Evolutionary conservation across 2,888 invertebrate species (phyloP).

Genomic region (Epicampocera succincta): DNA sequence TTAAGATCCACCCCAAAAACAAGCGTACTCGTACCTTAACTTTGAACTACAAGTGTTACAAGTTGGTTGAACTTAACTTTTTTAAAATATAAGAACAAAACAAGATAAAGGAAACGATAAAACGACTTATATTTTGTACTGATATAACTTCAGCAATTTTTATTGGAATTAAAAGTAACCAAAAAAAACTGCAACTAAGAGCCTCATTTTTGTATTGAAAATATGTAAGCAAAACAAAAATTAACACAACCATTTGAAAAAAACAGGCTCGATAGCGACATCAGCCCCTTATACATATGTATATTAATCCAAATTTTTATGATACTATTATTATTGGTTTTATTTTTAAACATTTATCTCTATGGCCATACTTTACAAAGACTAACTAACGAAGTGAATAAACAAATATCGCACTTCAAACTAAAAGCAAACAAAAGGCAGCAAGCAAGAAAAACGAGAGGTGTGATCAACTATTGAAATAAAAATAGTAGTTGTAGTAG

Average conservation of each 20-base stretch:
- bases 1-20: no score
- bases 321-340: slow-evolving; percentile 27
- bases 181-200: not conserved
- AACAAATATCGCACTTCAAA: slow-evolving; percentile 46
- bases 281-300: not conserved
- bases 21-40: no score
- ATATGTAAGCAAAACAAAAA: slow-evolving; percentile 30
- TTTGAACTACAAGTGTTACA: no score
- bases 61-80: no score
- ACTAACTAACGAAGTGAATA: slow-evolving; percentile 46
- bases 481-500: no score
- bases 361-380: slow-evolving; percentile 42
- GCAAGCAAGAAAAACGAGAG: no score
- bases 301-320: slow-evolving; percentile 20
- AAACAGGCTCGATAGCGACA: not conserved
- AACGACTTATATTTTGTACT: no score
- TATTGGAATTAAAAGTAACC: no score
- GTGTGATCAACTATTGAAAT: no score
- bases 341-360: slow-evolving; percentile 55
- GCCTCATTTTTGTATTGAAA: slow-evolving; percentile 45
- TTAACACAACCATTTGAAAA: not conserved
- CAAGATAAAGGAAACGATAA: no score
- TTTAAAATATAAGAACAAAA: no score
- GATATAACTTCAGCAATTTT: no score
- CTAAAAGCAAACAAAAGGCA: not conserved